A percentile compares a stretch with the other conserved stretches of the same genome.
Conservation (phyloP, 2,797 vertebrate genomes). For the Pantherophis alleghaniensis region DNA sequence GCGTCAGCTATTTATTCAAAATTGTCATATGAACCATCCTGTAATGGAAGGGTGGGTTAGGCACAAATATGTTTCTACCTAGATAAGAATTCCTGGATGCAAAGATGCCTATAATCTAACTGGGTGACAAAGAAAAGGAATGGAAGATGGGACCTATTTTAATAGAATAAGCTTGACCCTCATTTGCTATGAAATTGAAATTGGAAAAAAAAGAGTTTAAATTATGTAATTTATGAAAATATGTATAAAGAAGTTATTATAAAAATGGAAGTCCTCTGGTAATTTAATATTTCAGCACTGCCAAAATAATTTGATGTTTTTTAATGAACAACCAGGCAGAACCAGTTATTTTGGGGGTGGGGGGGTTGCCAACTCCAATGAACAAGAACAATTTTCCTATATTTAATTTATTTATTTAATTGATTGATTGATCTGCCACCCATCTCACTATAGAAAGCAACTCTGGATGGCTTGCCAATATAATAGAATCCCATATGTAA, state of each 20-base stretch:
- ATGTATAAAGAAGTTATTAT: not conserved
- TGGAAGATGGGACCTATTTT: not conserved
- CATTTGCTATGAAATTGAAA: not conserved
- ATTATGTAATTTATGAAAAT: not conserved
- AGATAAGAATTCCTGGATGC: conserved; percentile 2
- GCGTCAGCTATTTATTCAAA: not conserved
- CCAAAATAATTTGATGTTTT: not conserved
- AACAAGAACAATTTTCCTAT: not conserved
- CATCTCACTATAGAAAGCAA: not conserved
- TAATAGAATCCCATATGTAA: not conserved
- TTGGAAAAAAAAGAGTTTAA: not conserved
- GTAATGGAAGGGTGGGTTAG: not conserved
- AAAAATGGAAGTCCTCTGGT: not conserved
- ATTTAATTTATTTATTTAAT: not conserved
- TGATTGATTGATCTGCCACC: not conserved
- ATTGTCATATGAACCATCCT: not conserved
- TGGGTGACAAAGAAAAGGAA: not conserved
- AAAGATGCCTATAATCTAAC: not conserved
- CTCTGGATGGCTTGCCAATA: not conserved
- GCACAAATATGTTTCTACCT: conserved; percentile 7
- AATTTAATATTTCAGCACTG: not conserved
- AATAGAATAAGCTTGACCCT: not conserved
- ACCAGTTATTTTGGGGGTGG: not conserved
- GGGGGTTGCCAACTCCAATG: not conserved
- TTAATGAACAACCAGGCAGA: not conserved